Evolutionary conservation across 2,797 vertebrate genomes (phyloP), one percentile per base, ranked within the genome.

Genomic region (Mormyrus proboscirostris): DNA sequence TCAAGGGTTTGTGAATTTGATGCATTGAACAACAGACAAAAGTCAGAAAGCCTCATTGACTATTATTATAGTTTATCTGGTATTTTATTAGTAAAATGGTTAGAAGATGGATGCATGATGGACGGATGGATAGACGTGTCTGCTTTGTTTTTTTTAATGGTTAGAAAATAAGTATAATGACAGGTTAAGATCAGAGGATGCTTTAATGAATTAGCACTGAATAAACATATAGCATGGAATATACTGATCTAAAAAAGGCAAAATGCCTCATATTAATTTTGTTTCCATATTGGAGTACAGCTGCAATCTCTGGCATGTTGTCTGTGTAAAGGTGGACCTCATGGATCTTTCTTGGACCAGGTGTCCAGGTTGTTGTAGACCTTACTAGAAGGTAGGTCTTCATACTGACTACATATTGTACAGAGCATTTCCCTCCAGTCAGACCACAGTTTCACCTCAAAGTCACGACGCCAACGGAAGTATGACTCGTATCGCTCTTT

Each of bases 311-410:
- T 76, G 29, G 69, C 29, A 41, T 76, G 69, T 33, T 76, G 12
- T 41, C 9, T 76, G 5, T 49, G 41, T 50, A 96, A 96, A 53
- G 12, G 51, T 53, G 12, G 51, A 4, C 51, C 51, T 0, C 96
- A 97, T 76, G 95, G 96, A 0, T 93, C 94, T 10, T 57, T 50
- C 16, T 92, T 90, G 85, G 96, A 96, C 98, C 97, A 98, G 51
- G 89, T 91, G 33, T 96, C 90, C 10, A 98, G 92, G 91, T 96
- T 90, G 0, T 92, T 76, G 50, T 98, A 98, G 47, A 97, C 90
- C 0, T 5, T 95, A 1, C 53, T 76, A 0, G 4, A 91, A 16
- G 95, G 93, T 90, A 97, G 92, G 79, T 53, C 9, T 8, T 53
- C 51, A 53, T 53, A 19, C 2, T 12, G 14, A 16, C 19, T 12